phyloP scores from a whole-genome alignment of 2,888 invertebrate genomes.

The Sthenelais limicola region DNA sequence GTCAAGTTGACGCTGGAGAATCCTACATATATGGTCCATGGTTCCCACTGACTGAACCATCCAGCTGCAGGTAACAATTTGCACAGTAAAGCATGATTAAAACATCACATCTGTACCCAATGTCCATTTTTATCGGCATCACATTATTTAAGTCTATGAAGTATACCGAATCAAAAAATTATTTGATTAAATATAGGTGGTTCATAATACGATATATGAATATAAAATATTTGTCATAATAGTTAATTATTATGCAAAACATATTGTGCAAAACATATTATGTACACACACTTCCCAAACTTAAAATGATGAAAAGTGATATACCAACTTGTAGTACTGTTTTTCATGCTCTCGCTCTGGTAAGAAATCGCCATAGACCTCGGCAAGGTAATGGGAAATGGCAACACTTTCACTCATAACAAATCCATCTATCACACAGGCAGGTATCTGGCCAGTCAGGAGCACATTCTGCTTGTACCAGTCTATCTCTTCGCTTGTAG shows the following conservation, averaged over 20 bases:
- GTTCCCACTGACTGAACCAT: conserved; percentile 6
- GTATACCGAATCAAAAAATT: too few relatives aligned
- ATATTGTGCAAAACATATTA: too few relatives aligned
- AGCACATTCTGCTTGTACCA: conserved; percentile 12
- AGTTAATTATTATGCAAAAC: too few relatives aligned
- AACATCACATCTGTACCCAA: too few relatives aligned
- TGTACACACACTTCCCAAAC: too few relatives aligned
- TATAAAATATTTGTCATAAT: too few relatives aligned
- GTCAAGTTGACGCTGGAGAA: conserved; percentile 16
- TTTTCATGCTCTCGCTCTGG: conserved; percentile 2
- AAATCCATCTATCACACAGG: background rate
- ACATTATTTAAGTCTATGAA: too few relatives aligned
- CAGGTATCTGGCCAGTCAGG: conserved; percentile 1
- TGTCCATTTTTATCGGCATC: too few relatives aligned
- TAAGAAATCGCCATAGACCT: conserved; percentile 10
- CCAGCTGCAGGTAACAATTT: conserved; percentile 7
- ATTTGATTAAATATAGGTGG: too few relatives aligned
- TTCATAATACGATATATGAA: too few relatives aligned
- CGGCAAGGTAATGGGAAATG: conserved; percentile 38
- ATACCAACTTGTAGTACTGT: conserved; percentile 38
- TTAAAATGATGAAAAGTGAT: too few relatives aligned
- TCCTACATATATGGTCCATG: background rate
- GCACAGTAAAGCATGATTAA: background rate
- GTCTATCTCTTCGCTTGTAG: conserved; percentile 4
- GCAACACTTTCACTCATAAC: conserved; percentile 26